Conservation (phyloP, 1,140 invertebrate genomes). For the Drosophila ficusphila region DNA sequence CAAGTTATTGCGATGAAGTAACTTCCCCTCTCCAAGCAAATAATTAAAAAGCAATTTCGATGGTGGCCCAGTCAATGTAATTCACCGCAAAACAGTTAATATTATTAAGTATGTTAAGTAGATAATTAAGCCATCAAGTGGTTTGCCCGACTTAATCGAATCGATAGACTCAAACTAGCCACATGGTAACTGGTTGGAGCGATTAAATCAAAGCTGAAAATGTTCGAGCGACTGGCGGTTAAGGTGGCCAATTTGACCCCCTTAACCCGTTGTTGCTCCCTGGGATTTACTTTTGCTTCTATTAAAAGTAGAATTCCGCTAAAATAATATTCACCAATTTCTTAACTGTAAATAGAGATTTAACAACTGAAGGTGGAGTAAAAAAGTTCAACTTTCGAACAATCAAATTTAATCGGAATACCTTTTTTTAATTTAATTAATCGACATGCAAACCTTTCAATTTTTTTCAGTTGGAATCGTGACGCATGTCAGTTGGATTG, state of each 20-base stretch:
- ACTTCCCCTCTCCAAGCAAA: background rate
- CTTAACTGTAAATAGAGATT: too few species aligned
- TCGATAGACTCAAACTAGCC: constrained; percentile 4
- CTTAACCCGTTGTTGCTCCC: constrained; percentile 10
- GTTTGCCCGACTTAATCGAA: constrained; percentile 8
- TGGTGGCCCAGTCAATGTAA: background rate
- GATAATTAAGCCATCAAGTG: constrained; percentile 33
- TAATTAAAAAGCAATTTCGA: background rate
- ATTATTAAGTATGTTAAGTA: constrained; percentile 13
- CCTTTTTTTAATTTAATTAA: too few species aligned
- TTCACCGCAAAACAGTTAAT: constrained; percentile 7
- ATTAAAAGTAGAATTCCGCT: too few species aligned
- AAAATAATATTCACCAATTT: too few species aligned
- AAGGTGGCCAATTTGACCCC: constrained; percentile 17
- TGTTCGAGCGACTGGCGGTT: constrained; percentile 6
- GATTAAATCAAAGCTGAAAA: constrained; percentile 20
- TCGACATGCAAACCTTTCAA: too few species aligned
- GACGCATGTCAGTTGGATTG: constrained; percentile 10
- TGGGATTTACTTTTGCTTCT: background rate
- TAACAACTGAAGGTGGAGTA: too few species aligned
- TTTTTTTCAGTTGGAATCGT: background rate
- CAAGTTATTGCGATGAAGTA: background rate
- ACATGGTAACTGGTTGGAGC: constrained; percentile 17
- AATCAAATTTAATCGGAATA: too few species aligned
- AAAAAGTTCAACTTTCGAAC: too few species aligned